phyloP scores from a whole-genome alignment of 2,113 vertebrate species.

The Geococcyx californianus region DNA sequence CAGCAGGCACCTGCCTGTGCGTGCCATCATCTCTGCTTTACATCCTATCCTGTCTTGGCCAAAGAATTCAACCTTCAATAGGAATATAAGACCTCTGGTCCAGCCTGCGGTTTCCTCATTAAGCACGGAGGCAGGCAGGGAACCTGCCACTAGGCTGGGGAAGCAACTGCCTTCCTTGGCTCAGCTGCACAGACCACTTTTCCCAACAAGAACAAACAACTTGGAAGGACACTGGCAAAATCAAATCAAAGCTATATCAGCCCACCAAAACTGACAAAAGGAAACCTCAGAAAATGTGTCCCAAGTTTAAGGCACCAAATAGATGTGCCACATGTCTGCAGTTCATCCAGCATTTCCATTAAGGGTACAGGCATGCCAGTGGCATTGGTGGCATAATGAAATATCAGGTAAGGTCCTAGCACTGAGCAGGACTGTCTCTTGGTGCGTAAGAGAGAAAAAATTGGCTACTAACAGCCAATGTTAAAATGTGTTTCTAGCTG shows the following conservation, averaged over 20 bases:
- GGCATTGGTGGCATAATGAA: background rate
- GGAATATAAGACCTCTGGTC: background rate
- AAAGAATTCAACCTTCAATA: background rate
- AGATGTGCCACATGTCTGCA: background rate
- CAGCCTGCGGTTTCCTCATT: background rate
- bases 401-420: background rate
- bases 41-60: background rate
- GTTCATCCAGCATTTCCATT: background rate
- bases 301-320: background rate
- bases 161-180: fast-evolving
- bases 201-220: background rate
- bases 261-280: background rate
- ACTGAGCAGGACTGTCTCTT: background rate
- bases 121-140: background rate
- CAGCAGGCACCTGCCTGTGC: background rate
- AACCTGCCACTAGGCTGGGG: background rate
- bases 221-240: background rate
- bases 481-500: background rate
- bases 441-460: background rate
- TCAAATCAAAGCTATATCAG: background rate
- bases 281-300: background rate
- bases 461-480: fast-evolving
- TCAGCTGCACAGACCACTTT: background rate
- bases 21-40: background rate
- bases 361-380: background rate